These are phyloP conservation scores for Machimus atricapillus DNA, from an alignment of 2,888 invertebrate genomes.

Conservation along the genomic window DNA sequence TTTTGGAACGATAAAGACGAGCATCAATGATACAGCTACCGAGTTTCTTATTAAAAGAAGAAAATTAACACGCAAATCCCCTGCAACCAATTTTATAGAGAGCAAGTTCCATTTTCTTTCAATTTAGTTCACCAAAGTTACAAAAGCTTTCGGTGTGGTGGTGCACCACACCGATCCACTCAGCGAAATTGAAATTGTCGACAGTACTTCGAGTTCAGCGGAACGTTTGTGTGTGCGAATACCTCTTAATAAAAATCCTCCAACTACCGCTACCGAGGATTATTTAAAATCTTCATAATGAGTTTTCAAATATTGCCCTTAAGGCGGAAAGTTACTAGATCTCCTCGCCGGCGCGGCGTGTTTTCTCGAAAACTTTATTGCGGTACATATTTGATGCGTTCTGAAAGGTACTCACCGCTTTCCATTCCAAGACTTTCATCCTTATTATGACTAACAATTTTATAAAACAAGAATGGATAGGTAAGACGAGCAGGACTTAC, in stretches of 20 bases:
- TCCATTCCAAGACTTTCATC: background rate
- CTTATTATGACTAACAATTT: constrained; percentile 6
- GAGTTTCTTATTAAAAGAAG: background rate
- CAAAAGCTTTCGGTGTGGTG: background rate
- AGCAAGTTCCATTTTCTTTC: background rate
- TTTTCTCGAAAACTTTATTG: background rate
- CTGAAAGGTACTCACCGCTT: background rate
- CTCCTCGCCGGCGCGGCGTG: background rate
- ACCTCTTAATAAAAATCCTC: background rate
- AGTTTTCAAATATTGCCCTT: constrained; percentile 17
- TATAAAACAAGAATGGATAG: background rate
- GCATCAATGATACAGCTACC: background rate
- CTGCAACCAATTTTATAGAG: background rate
- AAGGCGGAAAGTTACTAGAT: constrained; percentile 9
- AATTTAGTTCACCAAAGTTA: background rate
- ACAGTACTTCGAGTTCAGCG: background rate
- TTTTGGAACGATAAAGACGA: background rate
- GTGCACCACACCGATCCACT: background rate
- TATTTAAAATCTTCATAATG: constrained; percentile 27
- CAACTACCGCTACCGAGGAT: background rate
- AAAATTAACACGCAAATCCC: background rate
- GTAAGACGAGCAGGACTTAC: background rate
- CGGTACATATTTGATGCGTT: constrained; percentile 23
- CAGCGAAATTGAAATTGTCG: background rate
- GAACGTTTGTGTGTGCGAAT: background rate